Percentiles rank a stretch among this genome's conserved stretches.
Conservation (phyloP, 2,113 vertebrate species). For the Chitala chitala region DNA sequence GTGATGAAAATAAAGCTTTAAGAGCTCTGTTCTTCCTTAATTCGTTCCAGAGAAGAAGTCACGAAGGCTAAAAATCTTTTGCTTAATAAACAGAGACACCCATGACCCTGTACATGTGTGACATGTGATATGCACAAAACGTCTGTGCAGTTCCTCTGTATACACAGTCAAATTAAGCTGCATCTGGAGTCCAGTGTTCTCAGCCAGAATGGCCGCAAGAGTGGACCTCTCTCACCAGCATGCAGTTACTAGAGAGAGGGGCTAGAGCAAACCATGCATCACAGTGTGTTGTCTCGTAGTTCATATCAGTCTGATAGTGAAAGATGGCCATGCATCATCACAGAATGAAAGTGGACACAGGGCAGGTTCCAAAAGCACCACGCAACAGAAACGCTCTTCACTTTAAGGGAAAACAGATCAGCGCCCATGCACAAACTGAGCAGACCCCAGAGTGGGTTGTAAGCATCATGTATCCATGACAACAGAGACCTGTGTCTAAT, state of each 20-base stretch:
- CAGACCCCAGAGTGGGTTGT: background rate
- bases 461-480: background rate
- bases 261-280: background rate
- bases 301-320: background rate
- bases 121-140: background rate
- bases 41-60: too few relatives aligned
- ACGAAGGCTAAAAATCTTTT: too few relatives aligned
- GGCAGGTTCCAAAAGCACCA: background rate
- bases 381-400: background rate
- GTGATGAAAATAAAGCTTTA: too few relatives aligned
- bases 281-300: background rate
- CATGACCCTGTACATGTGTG: background rate
- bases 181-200: background rate
- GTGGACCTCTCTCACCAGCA: background rate
- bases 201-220: too few relatives aligned
- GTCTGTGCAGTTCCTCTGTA: background rate
- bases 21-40: too few relatives aligned
- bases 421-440: background rate
- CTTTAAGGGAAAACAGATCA: background rate
- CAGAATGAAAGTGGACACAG: background rate
- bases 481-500: background rate
- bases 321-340: too few relatives aligned
- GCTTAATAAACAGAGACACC: too few relatives aligned
- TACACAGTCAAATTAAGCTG: background rate
- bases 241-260: background rate